Conservation (phyloP, 2,113 vertebrate species). For the Phyllostomus hastatus region DNA sequence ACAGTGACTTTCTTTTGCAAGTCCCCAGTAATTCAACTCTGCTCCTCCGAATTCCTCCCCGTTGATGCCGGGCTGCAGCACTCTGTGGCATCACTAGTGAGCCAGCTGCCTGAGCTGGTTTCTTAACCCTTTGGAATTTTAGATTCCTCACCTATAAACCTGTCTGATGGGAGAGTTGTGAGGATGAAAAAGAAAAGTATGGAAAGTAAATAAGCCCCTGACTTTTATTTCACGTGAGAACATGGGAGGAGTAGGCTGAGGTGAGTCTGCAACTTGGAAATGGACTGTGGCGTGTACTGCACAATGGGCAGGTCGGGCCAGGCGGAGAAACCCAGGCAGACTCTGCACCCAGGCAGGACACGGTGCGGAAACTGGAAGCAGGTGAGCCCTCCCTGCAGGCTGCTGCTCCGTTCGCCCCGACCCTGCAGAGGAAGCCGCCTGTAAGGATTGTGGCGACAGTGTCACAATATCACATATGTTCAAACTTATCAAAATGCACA, state of each 20-base stretch:
- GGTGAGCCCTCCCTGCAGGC: accelerated
- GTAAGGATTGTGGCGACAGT: neutral
- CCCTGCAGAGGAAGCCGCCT: neutral
- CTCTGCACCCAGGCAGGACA: neutral
- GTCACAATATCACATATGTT: neutral
- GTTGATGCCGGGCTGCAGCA: neutral
- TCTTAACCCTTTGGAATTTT: neutral
- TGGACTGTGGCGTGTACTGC: neutral
- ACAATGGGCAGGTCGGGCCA: neutral
- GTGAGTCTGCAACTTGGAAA: neutral
- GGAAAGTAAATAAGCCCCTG: neutral
- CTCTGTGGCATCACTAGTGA: neutral
- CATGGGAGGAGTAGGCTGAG: neutral
- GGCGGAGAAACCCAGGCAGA: neutral
- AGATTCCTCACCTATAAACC: neutral
- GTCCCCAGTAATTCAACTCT: neutral
- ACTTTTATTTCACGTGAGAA: neutral
- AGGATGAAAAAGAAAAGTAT: neutral
- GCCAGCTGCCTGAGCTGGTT: neutral
- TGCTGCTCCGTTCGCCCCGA: neutral
- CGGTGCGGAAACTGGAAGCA: neutral
- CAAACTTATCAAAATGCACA: neutral
- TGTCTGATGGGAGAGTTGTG: neutral
- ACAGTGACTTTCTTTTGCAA: neutral
- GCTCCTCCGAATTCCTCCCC: neutral